A percentile compares a stretch with the other conserved stretches of the same genome.
These are phyloP conservation scores for Macrostomum lignano DNA, from an alignment of 1,140 invertebrate genomes.

Conservation along the genomic window DNA sequence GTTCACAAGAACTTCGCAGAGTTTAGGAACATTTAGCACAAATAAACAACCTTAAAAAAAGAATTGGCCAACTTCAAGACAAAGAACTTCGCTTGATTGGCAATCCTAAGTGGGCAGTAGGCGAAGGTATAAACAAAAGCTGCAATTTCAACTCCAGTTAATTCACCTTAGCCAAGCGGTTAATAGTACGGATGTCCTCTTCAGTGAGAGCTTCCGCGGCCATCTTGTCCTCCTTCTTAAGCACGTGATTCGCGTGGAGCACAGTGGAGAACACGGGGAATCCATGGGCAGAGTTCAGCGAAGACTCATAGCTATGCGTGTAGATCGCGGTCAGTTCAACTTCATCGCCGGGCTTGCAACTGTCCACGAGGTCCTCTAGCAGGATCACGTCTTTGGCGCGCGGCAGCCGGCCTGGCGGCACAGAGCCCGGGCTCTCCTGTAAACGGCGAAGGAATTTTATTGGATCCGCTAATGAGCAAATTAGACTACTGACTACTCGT, in stretches of 20 bases:
- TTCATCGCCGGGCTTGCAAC: conserved; percentile 91
- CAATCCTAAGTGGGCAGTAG: too few species aligned
- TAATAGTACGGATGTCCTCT: conserved; percentile 48
- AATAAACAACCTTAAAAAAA: too few species aligned
- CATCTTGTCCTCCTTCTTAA: conserved; percentile 65
- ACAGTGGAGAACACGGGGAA: conserved; percentile 95
- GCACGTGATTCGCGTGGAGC: conserved; percentile 74
- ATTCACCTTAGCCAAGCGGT: conserved; percentile 21
- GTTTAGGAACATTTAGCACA: too few species aligned
- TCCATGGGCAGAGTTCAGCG: conserved; percentile 54
- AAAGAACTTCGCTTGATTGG: too few species aligned
- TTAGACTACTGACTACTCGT: too few species aligned
- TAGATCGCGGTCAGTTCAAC: conserved; percentile 67
- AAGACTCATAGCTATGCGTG: conserved; percentile 86
- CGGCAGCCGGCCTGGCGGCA: conserved; percentile 76
- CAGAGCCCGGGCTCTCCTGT: conserved; percentile 56
- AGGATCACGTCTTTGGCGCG: conserved; percentile 90
- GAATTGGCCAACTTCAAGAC: too few species aligned
- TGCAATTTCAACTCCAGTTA: too few species aligned
- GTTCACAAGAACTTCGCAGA: too few species aligned
- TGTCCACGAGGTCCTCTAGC: conserved; percentile 70
- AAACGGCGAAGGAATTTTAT: too few species aligned
- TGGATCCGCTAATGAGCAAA: too few species aligned
- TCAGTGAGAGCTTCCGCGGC: conserved; percentile 50
- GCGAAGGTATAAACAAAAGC: too few species aligned